Evolutionary conservation across 2,888 invertebrate species (phyloP), one percentile per base, ranked within the genome.

Genomic region (Iselma pallidipennis): DNA sequence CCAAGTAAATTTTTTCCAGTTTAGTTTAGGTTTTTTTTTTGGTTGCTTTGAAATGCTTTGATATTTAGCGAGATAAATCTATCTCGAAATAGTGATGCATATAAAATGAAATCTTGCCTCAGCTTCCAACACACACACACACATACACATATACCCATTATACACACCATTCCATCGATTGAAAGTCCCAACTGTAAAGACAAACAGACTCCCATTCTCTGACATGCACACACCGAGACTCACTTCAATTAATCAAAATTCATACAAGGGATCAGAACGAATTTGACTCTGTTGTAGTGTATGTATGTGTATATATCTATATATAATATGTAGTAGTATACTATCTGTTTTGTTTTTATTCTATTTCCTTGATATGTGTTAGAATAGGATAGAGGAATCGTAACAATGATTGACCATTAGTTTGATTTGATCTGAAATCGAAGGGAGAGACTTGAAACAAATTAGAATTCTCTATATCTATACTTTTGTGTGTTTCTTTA

Each of bases 21-120:
- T 37, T 37, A 5, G 14, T 5, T 37, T 6, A 9, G 16, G 16
- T 37, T 16, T 7, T 37, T 16, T 37, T 37, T 16, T 37, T 37
- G 7, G 16, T 33, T n/a, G 3, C n/a, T 42, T 42, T 21, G 16
- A 37, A 37, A 37, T 16, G 19, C 37, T 42, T 42, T 42, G 42
- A 42, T 42, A 42, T 42, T 42, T 42, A 42, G 21, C 42, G 21
- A 42, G 42, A 42, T 42, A 42, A 42, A 16, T 42, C 42, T 42
- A 42, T 42, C 42, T 42, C 42, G 42, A 42, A 42, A 42, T 42
- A 21, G 42, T 42, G 42, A 42, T 42, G 42, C 42, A 42, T 42
- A 42, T 42, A 42, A 42, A 42, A 42, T 42, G 42, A 42, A 42
- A 42, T 16, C 42, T 42, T 42, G 42, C 42, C 10, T 42, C 21